Evolutionary conservation across 2,797 vertebrate species (phyloP).

Genomic region (Crocidura indochinensis): DNA sequence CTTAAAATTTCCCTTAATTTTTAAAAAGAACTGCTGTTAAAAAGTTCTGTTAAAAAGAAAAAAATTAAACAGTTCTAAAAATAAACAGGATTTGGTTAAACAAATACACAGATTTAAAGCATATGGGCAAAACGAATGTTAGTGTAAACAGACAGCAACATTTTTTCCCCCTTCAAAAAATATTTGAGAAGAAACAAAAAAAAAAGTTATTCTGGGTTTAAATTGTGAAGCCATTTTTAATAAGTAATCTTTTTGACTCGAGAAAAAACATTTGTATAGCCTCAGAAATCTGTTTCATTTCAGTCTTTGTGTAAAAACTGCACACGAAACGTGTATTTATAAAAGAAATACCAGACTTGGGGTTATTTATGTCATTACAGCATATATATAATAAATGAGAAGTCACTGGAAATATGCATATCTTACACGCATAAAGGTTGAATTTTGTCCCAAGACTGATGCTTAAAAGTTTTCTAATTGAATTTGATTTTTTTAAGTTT

Average conservation of each 20-base stretch:
- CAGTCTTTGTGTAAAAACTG: slow-evolving; percentile 84
- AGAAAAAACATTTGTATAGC: slow-evolving; percentile 87
- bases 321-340: slow-evolving; percentile 85
- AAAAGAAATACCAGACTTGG: slow-evolving; percentile 86
- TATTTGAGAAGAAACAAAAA: slow-evolving; percentile 83
- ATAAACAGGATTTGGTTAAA: slow-evolving; percentile 85
- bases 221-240: slow-evolving; percentile 88
- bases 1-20: slow-evolving; percentile 73
- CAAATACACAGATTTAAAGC: slow-evolving; percentile 89
- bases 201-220: slow-evolving; percentile 86
- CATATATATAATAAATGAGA: slow-evolving; percentile 86
- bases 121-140: slow-evolving; percentile 87
- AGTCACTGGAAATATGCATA: slow-evolving; percentile 72
- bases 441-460: slow-evolving; percentile 56
- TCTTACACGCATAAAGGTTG: slow-evolving; percentile 46
- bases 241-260: slow-evolving; percentile 88
- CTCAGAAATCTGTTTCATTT: slow-evolving; percentile 87
- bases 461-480: slow-evolving; percentile 54
- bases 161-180: slow-evolving; percentile 82
- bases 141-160: slow-evolving; percentile 81
- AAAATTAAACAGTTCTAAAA: slow-evolving; percentile 82
- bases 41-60: slow-evolving; percentile 85
- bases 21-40: slow-evolving; percentile 67
- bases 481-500: slow-evolving; percentile 64
- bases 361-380: slow-evolving; percentile 86